Conservation (phyloP, 1,140 invertebrate species). For the Dendrolimus kikuchii region DNA sequence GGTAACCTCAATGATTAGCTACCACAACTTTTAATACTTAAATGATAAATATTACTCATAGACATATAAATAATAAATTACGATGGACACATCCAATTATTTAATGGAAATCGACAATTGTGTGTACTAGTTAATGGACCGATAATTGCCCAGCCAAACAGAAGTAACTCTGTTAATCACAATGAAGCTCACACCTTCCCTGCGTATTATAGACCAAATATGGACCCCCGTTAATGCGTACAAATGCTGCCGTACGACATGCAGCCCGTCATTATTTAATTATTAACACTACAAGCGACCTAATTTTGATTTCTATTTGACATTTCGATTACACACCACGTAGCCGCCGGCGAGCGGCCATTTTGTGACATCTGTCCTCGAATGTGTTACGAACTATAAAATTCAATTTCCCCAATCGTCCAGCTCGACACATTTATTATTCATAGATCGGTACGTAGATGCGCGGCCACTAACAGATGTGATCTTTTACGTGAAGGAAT, state of each 20-base stretch:
- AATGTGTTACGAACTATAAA: constrained; percentile 70
- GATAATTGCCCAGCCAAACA: constrained; percentile 67
- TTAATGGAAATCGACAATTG: constrained; percentile 48
- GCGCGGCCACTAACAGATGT: constrained; percentile 66
- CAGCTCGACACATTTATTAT: constrained; percentile 68
- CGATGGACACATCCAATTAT: constrained; percentile 34
- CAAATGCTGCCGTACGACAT: constrained; percentile 26
- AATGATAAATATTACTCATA: no score
- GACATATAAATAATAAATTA: no score
- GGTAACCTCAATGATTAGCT: no score
- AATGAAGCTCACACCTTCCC: constrained; percentile 52
- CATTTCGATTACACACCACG: constrained; percentile 58
- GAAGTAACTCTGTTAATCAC: constrained; percentile 70
- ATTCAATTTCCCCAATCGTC: constrained; percentile 72
- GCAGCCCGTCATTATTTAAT: constrained; percentile 59
- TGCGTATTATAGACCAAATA: constrained; percentile 22
- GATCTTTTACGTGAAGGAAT: constrained; percentile 69
- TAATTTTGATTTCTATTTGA: constrained; percentile 72
- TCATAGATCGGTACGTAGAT: constrained; percentile 63
- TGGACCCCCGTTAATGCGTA: constrained; percentile 24
- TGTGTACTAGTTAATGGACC: constrained; percentile 59
- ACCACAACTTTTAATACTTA: no score
- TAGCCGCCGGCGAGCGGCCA: constrained; percentile 50
- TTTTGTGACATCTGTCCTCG: constrained; percentile 70
- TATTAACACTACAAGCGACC: constrained; percentile 70